Conservation (phyloP, 1,140 invertebrate species). For the Dendroctonus ponderosae region DNA sequence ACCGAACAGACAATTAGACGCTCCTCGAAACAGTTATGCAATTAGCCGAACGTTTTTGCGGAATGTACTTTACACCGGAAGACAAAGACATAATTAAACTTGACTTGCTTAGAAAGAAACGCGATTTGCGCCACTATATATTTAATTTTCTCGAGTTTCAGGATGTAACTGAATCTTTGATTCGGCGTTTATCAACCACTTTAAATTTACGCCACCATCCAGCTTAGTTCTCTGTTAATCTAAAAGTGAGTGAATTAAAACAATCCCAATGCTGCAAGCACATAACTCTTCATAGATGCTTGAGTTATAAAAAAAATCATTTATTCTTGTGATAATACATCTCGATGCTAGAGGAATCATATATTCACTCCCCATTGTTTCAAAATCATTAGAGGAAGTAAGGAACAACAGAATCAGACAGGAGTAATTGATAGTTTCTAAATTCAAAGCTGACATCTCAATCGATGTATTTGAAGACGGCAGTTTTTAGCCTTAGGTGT, state of each 20-base stretch:
- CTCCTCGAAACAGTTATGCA: slow-evolving; percentile 33
- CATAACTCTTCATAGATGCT: not conserved
- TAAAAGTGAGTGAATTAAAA: no score
- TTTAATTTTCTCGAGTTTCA: no score
- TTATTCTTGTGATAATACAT: not conserved
- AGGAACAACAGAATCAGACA: slow-evolving; percentile 11
- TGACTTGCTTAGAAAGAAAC: not conserved
- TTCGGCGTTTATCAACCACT: no score
- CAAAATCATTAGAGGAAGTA: slow-evolving; percentile 19
- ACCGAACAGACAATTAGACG: slow-evolving; percentile 31
- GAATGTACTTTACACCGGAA: slow-evolving; percentile 32
- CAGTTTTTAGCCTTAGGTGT: slow-evolving; percentile 19
- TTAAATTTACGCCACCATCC: no score
- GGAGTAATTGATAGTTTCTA: slow-evolving; percentile 22
- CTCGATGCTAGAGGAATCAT: slow-evolving; percentile 12
- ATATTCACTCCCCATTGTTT: slow-evolving; percentile 17
- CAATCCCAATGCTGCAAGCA: not conserved
- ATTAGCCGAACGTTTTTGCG: slow-evolving; percentile 30
- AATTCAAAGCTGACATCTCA: slow-evolving; percentile 26
- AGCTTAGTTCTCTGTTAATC: no score
- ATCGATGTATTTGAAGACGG: slow-evolving; percentile 21
- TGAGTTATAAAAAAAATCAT: slow-evolving; percentile 1
- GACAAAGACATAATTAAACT: slow-evolving; percentile 32
- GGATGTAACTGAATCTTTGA: no score
- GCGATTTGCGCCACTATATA: no score